Evolutionary conservation across 2,113 vertebrate species (phyloP), one percentile per base, ranked within the genome.

Genomic region (Pteruthius melanotis): DNA sequence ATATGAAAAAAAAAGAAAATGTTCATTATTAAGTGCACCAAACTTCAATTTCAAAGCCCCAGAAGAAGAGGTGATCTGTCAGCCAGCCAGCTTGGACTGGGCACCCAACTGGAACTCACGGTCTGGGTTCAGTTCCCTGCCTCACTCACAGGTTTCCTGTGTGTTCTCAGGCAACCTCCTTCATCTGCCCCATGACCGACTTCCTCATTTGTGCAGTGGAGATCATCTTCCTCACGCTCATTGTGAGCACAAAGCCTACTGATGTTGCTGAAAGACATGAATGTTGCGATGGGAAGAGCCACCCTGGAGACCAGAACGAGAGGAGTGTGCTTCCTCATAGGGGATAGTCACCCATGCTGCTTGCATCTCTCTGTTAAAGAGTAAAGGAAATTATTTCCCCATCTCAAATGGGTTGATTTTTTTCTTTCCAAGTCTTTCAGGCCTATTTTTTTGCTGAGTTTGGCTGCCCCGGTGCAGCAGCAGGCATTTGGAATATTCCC

Each of bases 71-170:
- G 52, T 90, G 54, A 15, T 90, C 23, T 85, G 39, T 78, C 44
- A 30, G 76, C 20, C 56, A 60, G 89, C 16, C 30, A 31, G 22
- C 44, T 71, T 90, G 87, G 87, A 90, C 87, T 80, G 63, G 47
- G 94, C 93, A 91, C 72, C 66, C 84, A 90, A 14, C 63, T 96
- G 88, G 85, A 93, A 96, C 93, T 90, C 75, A 63, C 33, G 84
- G 90, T 95, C 82, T 95, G 75, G 71, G 87, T 95, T 96, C 82
- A 88, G 76, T 96, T 97, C 76, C 68, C 61, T 27, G 6, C 83
- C 68, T 90, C 10, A 3, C 39, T 94, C 85, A 83, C 60, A 95
- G 82, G 83, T 91, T 95, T 93, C 85, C 59, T 88, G 57, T 88
- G 63, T 7, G 6, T 83, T 93, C 52, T 85, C 1, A 1, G 82